Evolutionary conservation across 2,113 vertebrate species (phyloP).

Genomic region (Eudyptes chrysolophus): DNA sequence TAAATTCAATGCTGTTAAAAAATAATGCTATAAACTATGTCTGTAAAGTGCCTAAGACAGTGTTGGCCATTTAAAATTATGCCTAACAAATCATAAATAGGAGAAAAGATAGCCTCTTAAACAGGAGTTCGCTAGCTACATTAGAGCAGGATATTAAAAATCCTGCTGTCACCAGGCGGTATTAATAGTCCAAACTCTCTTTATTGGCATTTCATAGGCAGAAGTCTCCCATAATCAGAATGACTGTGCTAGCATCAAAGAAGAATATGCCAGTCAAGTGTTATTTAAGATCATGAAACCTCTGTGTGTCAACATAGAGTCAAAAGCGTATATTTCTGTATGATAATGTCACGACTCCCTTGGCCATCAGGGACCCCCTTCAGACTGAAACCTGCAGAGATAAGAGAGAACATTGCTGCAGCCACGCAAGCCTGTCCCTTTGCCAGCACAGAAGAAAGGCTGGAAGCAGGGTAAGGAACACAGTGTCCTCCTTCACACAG

Average conservation of each 20-base stretch:
- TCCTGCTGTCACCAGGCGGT: background rate
- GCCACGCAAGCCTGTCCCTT: background rate
- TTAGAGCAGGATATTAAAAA: background rate
- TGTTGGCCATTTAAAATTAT: background rate
- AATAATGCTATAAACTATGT: background rate
- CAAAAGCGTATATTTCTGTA: background rate
- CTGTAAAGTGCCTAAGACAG: background rate
- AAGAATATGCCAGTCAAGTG: background rate
- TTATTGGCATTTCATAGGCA: conserved; percentile 5
- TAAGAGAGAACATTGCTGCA: background rate
- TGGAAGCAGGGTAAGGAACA: background rate
- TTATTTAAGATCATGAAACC: background rate
- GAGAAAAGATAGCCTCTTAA: background rate
- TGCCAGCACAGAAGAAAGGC: background rate
- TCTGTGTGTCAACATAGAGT: background rate
- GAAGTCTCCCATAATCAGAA: background rate
- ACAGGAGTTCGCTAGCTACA: background rate
- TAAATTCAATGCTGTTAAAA: background rate
- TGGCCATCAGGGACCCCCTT: background rate
- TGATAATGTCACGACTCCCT: background rate
- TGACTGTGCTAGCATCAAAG: background rate
- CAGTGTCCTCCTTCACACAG: background rate
- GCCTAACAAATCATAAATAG: background rate
- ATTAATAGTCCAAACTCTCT: background rate
- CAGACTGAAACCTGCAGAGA: background rate